These are phyloP conservation scores for Sylvilagus bachmani DNA, from an alignment of 2,113 vertebrate species.

Conservation along the genomic window DNA sequence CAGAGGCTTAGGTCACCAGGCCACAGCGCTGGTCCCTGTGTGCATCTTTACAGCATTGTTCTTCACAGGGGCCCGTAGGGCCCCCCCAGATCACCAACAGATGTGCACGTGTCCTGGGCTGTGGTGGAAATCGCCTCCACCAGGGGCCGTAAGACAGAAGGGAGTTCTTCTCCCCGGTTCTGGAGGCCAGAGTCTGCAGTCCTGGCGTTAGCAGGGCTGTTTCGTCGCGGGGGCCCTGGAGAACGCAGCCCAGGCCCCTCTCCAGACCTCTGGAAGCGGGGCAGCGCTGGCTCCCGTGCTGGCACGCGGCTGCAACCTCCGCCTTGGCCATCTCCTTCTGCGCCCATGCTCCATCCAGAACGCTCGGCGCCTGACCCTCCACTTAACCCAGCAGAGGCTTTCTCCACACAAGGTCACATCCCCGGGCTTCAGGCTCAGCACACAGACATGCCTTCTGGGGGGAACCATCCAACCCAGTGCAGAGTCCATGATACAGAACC, in stretches of 20 bases:
- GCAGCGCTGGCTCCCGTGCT: neutral
- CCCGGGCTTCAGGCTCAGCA: neutral
- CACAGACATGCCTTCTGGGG: fast-evolving
- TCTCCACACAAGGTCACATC: neutral
- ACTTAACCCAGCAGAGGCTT: neutral
- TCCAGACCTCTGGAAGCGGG: neutral
- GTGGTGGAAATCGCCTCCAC: neutral
- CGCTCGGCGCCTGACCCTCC: neutral
- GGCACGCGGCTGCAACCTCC: too few species aligned
- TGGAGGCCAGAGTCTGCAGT: neutral
- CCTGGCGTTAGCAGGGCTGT: neutral
- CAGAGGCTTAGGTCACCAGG: fast-evolving
- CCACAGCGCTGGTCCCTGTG: too few species aligned
- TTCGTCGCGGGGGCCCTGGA: neutral
- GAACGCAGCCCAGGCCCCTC: fast-evolving
- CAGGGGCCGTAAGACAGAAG: neutral
- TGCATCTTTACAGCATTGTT: neutral
- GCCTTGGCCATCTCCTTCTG: too few species aligned
- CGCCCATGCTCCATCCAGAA: neutral
- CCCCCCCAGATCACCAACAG: neutral
- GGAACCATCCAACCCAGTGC: too few species aligned
- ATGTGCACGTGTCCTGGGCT: neutral
- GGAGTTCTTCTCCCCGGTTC: neutral
- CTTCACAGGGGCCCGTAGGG: neutral
- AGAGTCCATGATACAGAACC: neutral